A percentile compares a stretch with the other conserved stretches of the same genome.
Evolutionary conservation across 2,888 invertebrate species (phyloP).

Genomic region (Gymnocheta viridis): DNA sequence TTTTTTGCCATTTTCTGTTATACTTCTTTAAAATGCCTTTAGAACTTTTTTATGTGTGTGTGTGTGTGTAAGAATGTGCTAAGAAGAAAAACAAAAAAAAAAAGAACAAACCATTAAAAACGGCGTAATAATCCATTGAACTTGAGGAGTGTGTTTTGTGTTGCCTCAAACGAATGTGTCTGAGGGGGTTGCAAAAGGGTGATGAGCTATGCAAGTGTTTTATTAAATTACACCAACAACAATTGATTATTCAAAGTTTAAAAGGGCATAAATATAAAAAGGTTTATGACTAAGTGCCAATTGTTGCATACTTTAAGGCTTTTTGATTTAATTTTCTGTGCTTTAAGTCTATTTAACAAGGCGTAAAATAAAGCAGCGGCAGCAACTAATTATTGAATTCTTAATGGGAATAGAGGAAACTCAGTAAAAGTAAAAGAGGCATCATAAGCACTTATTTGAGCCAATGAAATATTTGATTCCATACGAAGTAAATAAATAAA

Average conservation of each 20-base stretch:
- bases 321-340: slow-evolving; percentile 39
- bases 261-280: slow-evolving; percentile 57
- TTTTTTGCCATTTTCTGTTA: not conserved
- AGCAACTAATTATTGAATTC: slow-evolving; percentile 37
- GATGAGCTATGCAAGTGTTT: slow-evolving; percentile 19
- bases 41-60: slow-evolving; percentile 9
- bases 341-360: slow-evolving; percentile 35
- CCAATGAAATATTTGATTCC: not conserved
- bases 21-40: slow-evolving; percentile 9
- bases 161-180: not conserved
- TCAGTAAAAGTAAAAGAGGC: not conserved
- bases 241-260: slow-evolving; percentile 69
- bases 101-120: slow-evolving; percentile 2
- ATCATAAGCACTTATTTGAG: not conserved
- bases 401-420: not conserved
- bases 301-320: slow-evolving; percentile 62
- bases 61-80: not conserved
- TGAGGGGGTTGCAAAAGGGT: not conserved
- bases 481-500: not conserved
- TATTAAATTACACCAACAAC: slow-evolving; percentile 46
- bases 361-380: slow-evolving; percentile 21
- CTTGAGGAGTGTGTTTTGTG: slow-evolving; percentile 48
- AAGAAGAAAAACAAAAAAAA: not conserved
- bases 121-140: slow-evolving; percentile 59
- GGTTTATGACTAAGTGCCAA: slow-evolving; percentile 48